Evolutionary conservation across 2,113 vertebrate genomes (phyloP).

Genomic region (Actenoides lindsayi): DNA sequence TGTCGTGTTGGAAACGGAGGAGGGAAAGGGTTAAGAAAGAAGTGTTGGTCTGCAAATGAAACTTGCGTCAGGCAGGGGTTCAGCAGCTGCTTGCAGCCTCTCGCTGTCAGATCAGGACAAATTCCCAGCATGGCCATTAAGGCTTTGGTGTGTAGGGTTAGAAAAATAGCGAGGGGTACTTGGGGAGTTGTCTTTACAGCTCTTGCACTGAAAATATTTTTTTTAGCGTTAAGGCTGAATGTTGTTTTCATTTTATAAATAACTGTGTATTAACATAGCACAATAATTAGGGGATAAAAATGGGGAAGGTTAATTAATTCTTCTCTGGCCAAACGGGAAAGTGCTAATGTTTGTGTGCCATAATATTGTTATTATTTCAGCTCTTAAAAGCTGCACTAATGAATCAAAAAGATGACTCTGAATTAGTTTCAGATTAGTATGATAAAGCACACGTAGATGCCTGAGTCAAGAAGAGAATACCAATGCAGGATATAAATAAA

Average conservation of each 20-base stretch:
- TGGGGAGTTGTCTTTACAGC: constrained; percentile 60
- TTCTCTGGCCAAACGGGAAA: constrained; percentile 50
- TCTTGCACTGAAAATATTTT: constrained; percentile 41
- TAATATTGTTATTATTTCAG: constrained; percentile 42
- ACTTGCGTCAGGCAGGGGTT: constrained; percentile 37
- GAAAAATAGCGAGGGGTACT: constrained; percentile 62
- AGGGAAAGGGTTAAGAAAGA: constrained; percentile 61
- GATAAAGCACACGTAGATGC: not conserved
- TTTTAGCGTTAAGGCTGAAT: constrained; percentile 17
- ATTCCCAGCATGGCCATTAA: constrained; percentile 73
- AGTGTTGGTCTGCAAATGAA: constrained; percentile 57
- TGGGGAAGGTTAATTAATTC: constrained; percentile 47
- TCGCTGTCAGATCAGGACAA: constrained; percentile 60
- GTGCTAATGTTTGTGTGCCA: constrained; percentile 17
- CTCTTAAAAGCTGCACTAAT: constrained; percentile 10
- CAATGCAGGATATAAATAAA: not conserved
- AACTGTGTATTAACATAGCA: constrained; percentile 16
- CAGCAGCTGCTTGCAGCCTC: constrained; percentile 40
- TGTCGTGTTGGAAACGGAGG: not conserved
- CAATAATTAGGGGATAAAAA: constrained; percentile 45
- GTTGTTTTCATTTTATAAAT: constrained; percentile 52
- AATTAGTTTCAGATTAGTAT: constrained; percentile 10
- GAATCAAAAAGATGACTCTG: constrained; percentile 15
- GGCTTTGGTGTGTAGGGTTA: constrained; percentile 61
- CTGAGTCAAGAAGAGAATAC: not conserved